Conservation (phyloP, 1,140 invertebrate genomes). For the Scaptomyza montana region DNA sequence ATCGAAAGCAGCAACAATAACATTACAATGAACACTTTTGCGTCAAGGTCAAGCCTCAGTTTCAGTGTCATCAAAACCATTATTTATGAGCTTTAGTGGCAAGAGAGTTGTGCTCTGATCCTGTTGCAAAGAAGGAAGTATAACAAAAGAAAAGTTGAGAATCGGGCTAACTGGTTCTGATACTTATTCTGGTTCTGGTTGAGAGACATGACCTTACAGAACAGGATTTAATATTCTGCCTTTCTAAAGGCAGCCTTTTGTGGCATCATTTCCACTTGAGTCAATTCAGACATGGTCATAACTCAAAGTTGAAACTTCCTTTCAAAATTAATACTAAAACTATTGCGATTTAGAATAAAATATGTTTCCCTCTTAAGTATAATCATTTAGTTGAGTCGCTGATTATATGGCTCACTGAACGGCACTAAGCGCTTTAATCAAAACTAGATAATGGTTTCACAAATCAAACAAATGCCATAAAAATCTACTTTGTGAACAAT, state of each 20-base stretch:
- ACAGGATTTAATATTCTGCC: constrained; percentile 57
- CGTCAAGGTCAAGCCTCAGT: constrained; percentile 58
- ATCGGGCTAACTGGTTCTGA: not conserved
- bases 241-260: constrained; percentile 63
- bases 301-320: constrained; percentile 66
- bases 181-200: constrained; percentile 41
- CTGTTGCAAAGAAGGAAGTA: constrained; percentile 69
- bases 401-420: constrained; percentile 39
- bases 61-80: constrained; percentile 25
- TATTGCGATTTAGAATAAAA: constrained; percentile 41
- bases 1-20: constrained; percentile 25
- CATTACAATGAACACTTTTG: constrained; percentile 44
- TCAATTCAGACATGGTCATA: constrained; percentile 51
- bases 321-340: constrained; percentile 37
- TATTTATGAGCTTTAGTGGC: constrained; percentile 60
- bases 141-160: not conserved
- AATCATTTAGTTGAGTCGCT: constrained; percentile 9
- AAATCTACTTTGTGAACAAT: constrained; percentile 58
- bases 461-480: constrained; percentile 73
- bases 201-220: constrained; percentile 45
- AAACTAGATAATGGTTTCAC: constrained; percentile 48
- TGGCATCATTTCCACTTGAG: constrained; percentile 47
- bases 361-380: constrained; percentile 32
- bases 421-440: constrained; percentile 61
- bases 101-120: constrained; percentile 57